These are phyloP conservation scores for Cinara cedri DNA, from an alignment of 2,888 invertebrate genomes.

Conservation along the genomic window DNA sequence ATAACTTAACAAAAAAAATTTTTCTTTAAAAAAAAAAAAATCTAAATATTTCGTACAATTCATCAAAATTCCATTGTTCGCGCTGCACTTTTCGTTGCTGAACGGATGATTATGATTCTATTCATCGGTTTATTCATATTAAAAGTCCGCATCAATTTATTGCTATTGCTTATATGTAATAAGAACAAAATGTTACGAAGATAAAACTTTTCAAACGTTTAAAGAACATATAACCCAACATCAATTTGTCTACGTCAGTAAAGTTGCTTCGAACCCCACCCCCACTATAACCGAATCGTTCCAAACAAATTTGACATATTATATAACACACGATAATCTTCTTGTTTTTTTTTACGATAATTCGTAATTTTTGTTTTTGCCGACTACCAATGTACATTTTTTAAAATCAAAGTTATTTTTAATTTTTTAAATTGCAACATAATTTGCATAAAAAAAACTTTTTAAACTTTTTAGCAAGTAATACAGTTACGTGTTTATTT, in stretches of 20 bases:
- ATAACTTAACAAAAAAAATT: not conserved
- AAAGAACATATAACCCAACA: not conserved
- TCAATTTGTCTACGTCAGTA: not conserved
- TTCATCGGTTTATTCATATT: slow-evolving; percentile 17
- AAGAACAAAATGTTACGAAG: not conserved
- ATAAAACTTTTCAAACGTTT: not conserved
- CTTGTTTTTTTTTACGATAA: no score
- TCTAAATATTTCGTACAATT: slow-evolving; percentile 30
- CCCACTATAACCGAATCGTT: no score
- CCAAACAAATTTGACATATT: no score
- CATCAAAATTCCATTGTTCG: slow-evolving; percentile 30
- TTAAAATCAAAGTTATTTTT: no score
- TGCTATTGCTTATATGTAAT: not conserved
- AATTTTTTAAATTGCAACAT: no score
- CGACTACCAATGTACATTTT: no score
- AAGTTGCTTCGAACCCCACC: no score
- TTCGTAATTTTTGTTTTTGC: no score
- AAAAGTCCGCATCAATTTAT: not conserved
- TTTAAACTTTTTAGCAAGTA: not conserved
- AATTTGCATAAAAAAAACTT: not conserved
- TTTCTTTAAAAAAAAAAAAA: slow-evolving; percentile 6
- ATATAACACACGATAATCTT: no score
- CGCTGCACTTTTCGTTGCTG: not conserved
- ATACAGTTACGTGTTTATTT: not conserved
- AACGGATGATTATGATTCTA: slow-evolving; percentile 26